Evolutionary conservation across 2,113 vertebrate genomes (phyloP), one percentile per base, ranked within the genome.

Genomic region (Pelecanoides urinatrix): DNA sequence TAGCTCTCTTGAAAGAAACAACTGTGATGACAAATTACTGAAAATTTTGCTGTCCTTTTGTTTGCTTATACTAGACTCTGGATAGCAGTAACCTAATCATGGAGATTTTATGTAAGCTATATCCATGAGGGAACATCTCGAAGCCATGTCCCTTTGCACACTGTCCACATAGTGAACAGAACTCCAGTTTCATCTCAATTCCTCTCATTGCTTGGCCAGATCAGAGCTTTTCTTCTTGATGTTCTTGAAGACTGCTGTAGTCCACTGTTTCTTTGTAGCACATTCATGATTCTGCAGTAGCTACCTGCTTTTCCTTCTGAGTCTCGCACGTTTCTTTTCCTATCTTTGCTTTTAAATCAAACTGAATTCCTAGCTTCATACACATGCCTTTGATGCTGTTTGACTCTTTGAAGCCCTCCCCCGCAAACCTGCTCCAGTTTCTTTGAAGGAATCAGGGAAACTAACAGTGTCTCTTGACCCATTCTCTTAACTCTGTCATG

Each of bases 381-480:
- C 50, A 45, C n/a, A 20, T 70, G 27, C 38, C 50, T 95, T 93
- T 92, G 90, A 95, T 89, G 74, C 21, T 77, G 27, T 76, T 58
- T 78, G 73, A 91, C 19, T 72, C 72, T 97, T 93, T 97, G 76
- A 94, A 93, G 76, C 55, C 25, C 25, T 27, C 12, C 13, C 53
- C 18, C 26, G 63, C 18, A 86, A 86, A 77, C 17, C 9, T 81
- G 47, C 32, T 87, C 65, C 50, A 42, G 10, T 81, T 84, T 90
- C 77, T 91, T 87, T 95, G 81, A 87, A 87, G 76, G 42, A 93
- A 87, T 81, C 45, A 18, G 42, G 42, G n/a, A 75, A 93, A 94
- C 75, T 77, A 84, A 65, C 66, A 16, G 38, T 91, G 16, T 77
- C n/a, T 84, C 80, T 84, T 93, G 76, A 70, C 87, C 84, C 19